Conservation (phyloP, 1,140 invertebrate genomes). For the Caenorhabditis tropicalis region DNA sequence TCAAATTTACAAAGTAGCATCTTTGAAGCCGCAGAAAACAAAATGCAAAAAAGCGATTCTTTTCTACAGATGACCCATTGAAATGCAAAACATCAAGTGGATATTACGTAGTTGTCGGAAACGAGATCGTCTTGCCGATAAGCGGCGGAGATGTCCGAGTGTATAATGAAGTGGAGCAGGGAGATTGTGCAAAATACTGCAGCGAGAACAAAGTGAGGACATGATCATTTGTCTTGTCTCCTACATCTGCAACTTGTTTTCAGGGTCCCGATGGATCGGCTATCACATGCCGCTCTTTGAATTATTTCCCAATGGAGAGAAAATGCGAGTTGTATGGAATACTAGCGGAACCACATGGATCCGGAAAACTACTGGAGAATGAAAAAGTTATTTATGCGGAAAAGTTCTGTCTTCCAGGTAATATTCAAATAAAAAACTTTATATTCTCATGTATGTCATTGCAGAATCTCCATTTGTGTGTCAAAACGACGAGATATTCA, state of each 20-base stretch:
- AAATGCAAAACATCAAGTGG: conserved; percentile 47
- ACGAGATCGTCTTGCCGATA: conserved; percentile 46
- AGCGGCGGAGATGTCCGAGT: conserved; percentile 32
- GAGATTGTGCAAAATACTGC: conserved; percentile 52
- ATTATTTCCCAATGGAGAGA: conserved; percentile 32
- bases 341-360: conserved; percentile 45
- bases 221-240: not conserved
- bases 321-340: conserved; percentile 50
- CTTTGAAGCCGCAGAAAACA: not conserved
- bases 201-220: conserved; percentile 44
- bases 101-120: conserved; percentile 52
- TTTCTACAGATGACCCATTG: conserved; percentile 20
- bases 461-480: conserved; percentile 18
- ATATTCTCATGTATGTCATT: too few relatives aligned
- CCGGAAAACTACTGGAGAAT: conserved; percentile 49
- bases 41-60: not conserved
- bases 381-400: conserved; percentile 48
- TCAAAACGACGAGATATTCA: conserved; percentile 49
- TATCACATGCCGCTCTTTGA: conserved; percentile 46
- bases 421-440: too few relatives aligned
- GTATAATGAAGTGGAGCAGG: conserved; percentile 47
- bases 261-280: conserved; percentile 45
- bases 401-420: conserved; percentile 51
- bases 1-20: not conserved
- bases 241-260: not conserved